Conservation (phyloP, 2,113 vertebrate genomes). For the Rallus limicola region DNA sequence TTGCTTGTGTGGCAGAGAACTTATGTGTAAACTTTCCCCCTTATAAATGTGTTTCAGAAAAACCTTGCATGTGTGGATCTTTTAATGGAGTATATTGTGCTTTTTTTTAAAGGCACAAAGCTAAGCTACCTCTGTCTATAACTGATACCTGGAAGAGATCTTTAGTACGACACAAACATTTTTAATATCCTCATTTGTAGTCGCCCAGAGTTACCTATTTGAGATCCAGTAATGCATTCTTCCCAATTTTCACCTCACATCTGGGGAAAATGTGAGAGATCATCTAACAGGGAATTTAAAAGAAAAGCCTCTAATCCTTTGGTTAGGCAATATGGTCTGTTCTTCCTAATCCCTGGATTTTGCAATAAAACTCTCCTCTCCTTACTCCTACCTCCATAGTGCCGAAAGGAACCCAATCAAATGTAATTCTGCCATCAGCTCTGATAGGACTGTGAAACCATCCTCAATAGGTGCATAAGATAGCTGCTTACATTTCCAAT, state of each 20-base stretch:
- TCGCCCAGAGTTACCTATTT: background rate
- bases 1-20: background rate
- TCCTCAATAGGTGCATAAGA: background rate
- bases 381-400: background rate
- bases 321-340: background rate
- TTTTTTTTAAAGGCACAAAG: background rate
- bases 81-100: background rate
- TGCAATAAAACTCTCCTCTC: background rate
- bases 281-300: background rate
- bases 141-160: background rate
- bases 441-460: background rate
- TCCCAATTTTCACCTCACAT: background rate
- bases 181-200: background rate
- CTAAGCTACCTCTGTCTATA: background rate
- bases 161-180: background rate
- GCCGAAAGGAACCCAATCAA: background rate
- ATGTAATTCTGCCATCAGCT: background rate
- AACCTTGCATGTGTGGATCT: background rate
- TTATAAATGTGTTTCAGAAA: background rate
- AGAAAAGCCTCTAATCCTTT: background rate
- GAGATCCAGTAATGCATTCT: background rate
- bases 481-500: background rate
- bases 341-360: background rate
- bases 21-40: background rate
- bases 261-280: background rate